Evolutionary conservation across 2,113 vertebrate genomes (phyloP).

Genomic region (Gopherus evgoodei): DNA sequence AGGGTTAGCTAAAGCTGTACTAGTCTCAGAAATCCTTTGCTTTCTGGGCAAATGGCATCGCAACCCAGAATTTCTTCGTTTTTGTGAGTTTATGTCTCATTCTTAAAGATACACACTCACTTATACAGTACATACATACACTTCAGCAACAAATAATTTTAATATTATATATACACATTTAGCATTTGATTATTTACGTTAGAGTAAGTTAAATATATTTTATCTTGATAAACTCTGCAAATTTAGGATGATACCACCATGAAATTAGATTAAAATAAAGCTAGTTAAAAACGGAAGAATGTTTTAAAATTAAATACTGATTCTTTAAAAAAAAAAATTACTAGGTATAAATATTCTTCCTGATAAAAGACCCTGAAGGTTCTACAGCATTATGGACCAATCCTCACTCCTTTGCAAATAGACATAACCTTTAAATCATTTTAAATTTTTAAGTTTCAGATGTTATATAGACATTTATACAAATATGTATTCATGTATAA

Average conservation of each 20-base stretch:
- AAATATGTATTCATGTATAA: not conserved
- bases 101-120: not conserved
- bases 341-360: not conserved
- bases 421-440: not conserved
- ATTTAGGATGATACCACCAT: not conserved
- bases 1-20: not conserved
- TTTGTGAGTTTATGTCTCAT: not conserved
- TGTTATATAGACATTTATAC: not conserved
- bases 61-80: not conserved
- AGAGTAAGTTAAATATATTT: not conserved
- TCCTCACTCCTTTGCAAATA: not conserved
- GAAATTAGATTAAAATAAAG: not conserved
- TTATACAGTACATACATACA: not conserved
- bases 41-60: not conserved
- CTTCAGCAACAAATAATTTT: not conserved
- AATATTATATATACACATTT: not conserved
- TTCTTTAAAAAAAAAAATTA: not conserved
- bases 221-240: not conserved
- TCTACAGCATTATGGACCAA: not conserved
- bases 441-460: not conserved
- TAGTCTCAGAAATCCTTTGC: rapidly evolving
- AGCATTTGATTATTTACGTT: not conserved
- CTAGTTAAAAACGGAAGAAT: not conserved
- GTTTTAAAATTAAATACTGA: not conserved
- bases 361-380: not conserved